Base-by-base conservation (phyloP, 1,140 invertebrate species). In the Globodera ellingtonae region DNA sequence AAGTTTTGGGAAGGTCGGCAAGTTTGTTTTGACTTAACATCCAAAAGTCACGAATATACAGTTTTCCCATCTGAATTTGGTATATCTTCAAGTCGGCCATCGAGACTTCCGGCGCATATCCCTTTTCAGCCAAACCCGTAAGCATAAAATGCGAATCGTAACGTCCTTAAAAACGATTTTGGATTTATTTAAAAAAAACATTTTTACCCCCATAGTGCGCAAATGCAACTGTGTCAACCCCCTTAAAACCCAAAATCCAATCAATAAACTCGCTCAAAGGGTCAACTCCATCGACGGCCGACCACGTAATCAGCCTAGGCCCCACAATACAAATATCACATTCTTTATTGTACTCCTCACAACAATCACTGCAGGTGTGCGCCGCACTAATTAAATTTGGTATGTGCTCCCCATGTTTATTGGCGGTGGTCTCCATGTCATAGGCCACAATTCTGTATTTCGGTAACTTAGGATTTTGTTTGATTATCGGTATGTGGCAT, bases 311-410 rank as follows among this genome's bases (percentile, higher is more conserved):
- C 5, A 24, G 24, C 21, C 70, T 15, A 0, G 46, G 44, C 0
- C 48, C 70, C 35, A 2, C 0, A 4, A 5, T 3, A 50, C 70
- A 72, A 35, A 72, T 72, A 6, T 72, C 48, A 24, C 70, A 72
- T 72, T 72, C 70, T n/a, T 35, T 5, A 1, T 47, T 9, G n/a
- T 72, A 9, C 44, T 44, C 71, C 71, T 24, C 52, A 72, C 71
- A 72, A 72, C 71, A 72, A 50, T n/a, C 52, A 18, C 47, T 72
- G 7, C 71, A 72, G 0, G 71, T 72, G 3, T 50, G 47, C n/a
- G 71, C 52, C n/a, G 71, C 71, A n/a, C 47, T n/a, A 44, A 72
- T 13, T 8, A 72, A 44, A 44, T 72, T 72, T 24, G 52, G 47
- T 72, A 24, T 72, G 71, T 72, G 71, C 9, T 50, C 47, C 6